phyloP scores from a whole-genome alignment of 2,113 vertebrate genomes.

The Syrrhaptes paradoxus region DNA sequence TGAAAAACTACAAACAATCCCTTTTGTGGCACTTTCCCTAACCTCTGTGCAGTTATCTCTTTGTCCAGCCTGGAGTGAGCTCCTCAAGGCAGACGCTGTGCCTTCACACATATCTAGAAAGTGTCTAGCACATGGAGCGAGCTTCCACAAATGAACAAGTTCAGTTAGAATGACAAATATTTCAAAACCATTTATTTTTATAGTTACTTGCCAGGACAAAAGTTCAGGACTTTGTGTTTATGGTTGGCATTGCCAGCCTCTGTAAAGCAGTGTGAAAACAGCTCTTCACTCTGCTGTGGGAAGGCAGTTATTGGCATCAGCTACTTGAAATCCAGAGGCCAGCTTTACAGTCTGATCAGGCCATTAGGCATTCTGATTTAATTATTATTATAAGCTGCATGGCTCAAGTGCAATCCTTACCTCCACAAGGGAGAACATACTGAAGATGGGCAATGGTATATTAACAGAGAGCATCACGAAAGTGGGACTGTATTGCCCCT shows the following conservation, averaged over 20 bases:
- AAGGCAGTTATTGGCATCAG: neutral
- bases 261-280: neutral
- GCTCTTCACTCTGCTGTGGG: neutral
- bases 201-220: neutral
- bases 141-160: neutral
- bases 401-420: neutral
- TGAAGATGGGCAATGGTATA: neutral
- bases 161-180: neutral
- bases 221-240: neutral
- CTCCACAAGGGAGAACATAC: neutral
- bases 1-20: conserved; percentile 14
- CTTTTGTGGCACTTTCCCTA: neutral
- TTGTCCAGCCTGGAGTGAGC: neutral
- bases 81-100: neutral
- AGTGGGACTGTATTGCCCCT: neutral
- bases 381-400: neutral
- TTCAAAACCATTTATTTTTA: neutral
- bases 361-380: neutral
- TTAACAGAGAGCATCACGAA: neutral
- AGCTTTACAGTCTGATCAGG: neutral
- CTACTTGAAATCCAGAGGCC: neutral
- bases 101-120: neutral
- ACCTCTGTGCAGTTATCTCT: neutral
- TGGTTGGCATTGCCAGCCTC: neutral
- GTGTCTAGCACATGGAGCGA: neutral